A percentile compares a stretch with the other conserved stretches of the same genome.
Evolutionary conservation across 2,888 invertebrate genomes (phyloP).

Genomic region (Drosophila kokeensis): DNA sequence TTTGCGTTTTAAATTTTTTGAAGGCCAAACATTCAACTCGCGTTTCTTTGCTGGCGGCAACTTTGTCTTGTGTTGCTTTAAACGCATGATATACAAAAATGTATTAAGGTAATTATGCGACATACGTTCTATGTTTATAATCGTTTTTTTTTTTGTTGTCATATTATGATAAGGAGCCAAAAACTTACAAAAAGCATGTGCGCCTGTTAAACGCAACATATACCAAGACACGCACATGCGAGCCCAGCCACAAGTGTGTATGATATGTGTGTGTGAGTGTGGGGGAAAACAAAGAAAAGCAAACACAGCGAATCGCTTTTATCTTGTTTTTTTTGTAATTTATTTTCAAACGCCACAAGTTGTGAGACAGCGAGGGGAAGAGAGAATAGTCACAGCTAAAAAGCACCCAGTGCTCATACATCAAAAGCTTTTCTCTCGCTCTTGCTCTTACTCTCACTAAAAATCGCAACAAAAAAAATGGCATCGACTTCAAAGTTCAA

Average conservation of each 20-base stretch:
- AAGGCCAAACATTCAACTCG: slow-evolving; percentile 72
- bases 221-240: slow-evolving; percentile 20
- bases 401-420: slow-evolving; percentile 37
- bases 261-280: slow-evolving; percentile 14
- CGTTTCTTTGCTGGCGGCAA: slow-evolving; percentile 1
- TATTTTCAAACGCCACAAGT: slow-evolving; percentile 50
- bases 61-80: slow-evolving; percentile 29
- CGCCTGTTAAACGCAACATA: slow-evolving; percentile 64
- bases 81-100: background rate
- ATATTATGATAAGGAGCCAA: slow-evolving; percentile 1
- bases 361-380: slow-evolving; percentile 26
- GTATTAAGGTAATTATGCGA: background rate
- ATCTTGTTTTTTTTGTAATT: slow-evolving; percentile 23
- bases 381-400: slow-evolving; percentile 16
- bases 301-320: slow-evolving; percentile 47
- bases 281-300: slow-evolving; percentile 40
- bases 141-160: slow-evolving; percentile 1
- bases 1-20: slow-evolving; percentile 68
- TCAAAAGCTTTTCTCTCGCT: slow-evolving; percentile 62
- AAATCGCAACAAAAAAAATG: background rate
- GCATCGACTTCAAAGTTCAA: slow-evolving; percentile 69
- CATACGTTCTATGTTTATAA: background rate
- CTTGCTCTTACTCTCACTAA: slow-evolving; percentile 11
- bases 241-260: slow-evolving; percentile 54
- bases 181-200: slow-evolving; percentile 44